Evolutionary conservation across 2,113 vertebrate genomes (phyloP), one percentile per base, ranked within the genome.

Genomic region (Megaceryle maxima): DNA sequence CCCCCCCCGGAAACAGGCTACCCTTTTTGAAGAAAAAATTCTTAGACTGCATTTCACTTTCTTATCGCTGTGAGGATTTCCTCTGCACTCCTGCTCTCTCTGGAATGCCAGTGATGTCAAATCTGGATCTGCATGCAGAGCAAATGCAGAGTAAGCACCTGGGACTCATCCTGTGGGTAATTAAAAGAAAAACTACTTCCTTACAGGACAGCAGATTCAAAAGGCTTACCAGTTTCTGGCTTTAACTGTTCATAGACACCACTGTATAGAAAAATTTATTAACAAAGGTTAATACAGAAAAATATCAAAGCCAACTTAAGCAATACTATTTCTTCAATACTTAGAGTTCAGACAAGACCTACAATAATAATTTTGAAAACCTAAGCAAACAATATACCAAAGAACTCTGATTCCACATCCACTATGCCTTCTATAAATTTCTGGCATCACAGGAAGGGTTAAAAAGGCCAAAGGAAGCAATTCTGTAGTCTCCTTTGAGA

Each of bases 71-170:
- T 28, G 63, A 90, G 51, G 59, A 80, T 86, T 63, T 83, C 16
- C 57, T 81, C 67, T 80, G 53, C 78, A 26, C 44, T 96, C 31
- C 48, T 57, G 41, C 39, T 62, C 59, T 59, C 79, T 63, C 90
- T 85, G 79, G 79, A 95, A 94, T 96, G 79, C 75, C 59, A 77
- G 11, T 88, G 83, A 86, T 85, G 59, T 78, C 67, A 85, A 69
- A 73, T 48, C 24, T 5, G 8, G 70, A 83, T 91, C 72, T 94
- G 41, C 91, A 96, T 70, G 70, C 84, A 94, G 28, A 90, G 39
- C 28, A 77, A 96, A 89, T 51, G 20, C 13, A 13, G 67, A 93
- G 4, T 46, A 86, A 88, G 84, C 70, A 93, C 83, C 75, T 94
- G 75, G 67, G 74, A 94, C 51, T 22, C 46, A 55, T 90, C 55